These are phyloP conservation scores for Chrysodeixis includens DNA, from an alignment of 2,888 invertebrate genomes.

Conservation along the genomic window DNA sequence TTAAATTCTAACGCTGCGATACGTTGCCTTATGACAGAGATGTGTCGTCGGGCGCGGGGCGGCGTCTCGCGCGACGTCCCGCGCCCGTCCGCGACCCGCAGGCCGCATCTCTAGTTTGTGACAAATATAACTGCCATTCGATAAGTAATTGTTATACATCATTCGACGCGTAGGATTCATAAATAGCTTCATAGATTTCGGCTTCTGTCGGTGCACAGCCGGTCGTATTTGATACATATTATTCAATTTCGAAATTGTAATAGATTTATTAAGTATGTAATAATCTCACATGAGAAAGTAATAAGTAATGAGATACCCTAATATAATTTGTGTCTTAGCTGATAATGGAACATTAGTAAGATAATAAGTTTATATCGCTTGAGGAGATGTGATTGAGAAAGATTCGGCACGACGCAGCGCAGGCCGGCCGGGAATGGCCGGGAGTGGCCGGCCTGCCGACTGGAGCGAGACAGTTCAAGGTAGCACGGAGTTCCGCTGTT, in stretches of 20 bases:
- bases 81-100: conserved; percentile 34
- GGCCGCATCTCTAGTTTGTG: conserved; percentile 73
- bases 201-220: conserved; percentile 85
- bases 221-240: conserved; percentile 87
- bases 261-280: conserved; percentile 87
- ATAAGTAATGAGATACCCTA: conserved; percentile 85
- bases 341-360: conserved; percentile 85
- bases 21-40: conserved; percentile 82
- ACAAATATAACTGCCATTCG: conserved; percentile 88
- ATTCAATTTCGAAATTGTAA: conserved; percentile 88
- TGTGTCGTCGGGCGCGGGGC: conserved; percentile 59
- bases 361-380: conserved; percentile 86
- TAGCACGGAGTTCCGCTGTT: conserved; percentile 62
- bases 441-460: conserved; percentile 45
- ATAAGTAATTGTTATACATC: conserved; percentile 85
- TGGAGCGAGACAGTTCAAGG: conserved; percentile 49
- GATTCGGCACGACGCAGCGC: conserved; percentile 68
- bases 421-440: conserved; percentile 47
- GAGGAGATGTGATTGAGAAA: conserved; percentile 66
- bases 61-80: conserved; percentile 25
- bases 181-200: conserved; percentile 83
- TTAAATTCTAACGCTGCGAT: conserved; percentile 72
- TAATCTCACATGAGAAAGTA: conserved; percentile 86
- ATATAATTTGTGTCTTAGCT: conserved; percentile 89
- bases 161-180: conserved; percentile 79